Evolutionary conservation across 2,113 vertebrate species (phyloP).

Genomic region (Dromiciops gliroides): DNA sequence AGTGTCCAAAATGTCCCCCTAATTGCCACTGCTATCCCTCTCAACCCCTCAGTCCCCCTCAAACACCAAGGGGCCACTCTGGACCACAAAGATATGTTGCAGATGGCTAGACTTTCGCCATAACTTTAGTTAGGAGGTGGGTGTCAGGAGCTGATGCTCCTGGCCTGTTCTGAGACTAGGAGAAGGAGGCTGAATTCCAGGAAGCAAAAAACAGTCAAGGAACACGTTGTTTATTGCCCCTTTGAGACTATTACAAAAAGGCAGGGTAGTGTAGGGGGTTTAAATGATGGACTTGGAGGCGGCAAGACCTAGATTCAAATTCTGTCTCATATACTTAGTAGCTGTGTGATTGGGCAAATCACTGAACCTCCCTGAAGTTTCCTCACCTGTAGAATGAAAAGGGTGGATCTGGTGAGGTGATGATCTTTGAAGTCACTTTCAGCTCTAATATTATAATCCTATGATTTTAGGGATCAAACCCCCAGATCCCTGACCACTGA

Average conservation of each 20-base stretch:
- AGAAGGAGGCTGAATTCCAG: neutral
- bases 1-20: neutral
- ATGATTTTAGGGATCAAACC: neutral
- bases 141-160: neutral
- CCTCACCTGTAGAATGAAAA: neutral
- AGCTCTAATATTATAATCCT: too few species aligned
- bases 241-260: neutral
- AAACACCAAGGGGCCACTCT: neutral
- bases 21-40: too few species aligned
- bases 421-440: neutral
- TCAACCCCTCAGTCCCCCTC: neutral
- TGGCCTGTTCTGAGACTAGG: neutral
- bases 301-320: neutral
- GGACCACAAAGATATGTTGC: neutral
- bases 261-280: neutral
- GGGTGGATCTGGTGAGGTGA: neutral
- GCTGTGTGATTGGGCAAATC: neutral
- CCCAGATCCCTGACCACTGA: neutral
- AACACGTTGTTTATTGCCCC: neutral
- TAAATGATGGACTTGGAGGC: neutral
- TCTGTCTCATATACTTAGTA: neutral
- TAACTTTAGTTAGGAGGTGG: neutral
- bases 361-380: neutral
- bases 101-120: neutral
- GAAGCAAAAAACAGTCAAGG: neutral